Evolutionary conservation across 2,113 vertebrate species (phyloP), one percentile per base, ranked within the genome.

Genomic region (Pelecanus crispus): DNA sequence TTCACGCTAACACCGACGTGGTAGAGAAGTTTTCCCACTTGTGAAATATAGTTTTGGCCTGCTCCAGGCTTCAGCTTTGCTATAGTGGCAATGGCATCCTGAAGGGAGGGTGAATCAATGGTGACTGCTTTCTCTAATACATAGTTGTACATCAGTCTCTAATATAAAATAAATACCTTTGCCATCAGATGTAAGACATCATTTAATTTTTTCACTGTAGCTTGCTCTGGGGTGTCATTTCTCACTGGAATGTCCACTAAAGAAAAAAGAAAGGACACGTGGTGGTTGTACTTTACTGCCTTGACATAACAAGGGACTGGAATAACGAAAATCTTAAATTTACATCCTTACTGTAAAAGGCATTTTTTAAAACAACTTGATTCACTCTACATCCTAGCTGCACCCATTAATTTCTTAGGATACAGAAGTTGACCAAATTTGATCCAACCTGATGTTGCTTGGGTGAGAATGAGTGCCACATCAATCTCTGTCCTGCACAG

Each of bases 1-100:
- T n/a, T 38, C 31, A 22, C 1, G 1, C 22, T 80, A 55, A 36
- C 21, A 40, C 8, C 1, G 1, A 21, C 0, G 0, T 14, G 31
- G 52, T 17, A 38, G 58, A 62, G 14, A 25, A 53, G 45, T 62
- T 53, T 75, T 45, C 50, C 53, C 4, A 4, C 36, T 47, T 66
- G 81, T 73, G 50, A 66, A 73, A 58, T 18, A 38, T 1, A 68
- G 18, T 45, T 70, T 58, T 53, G 11, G 11, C 31, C 56, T 42
- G 29, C 49, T 74, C 9, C n/a, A 47, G 81, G 44, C 72, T 68
- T 74, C 26, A 44, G 63, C 75, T 86, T 58, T 66, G 36, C 45
- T 53, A 1, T 4, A 32, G 20, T 21, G 62, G 49, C 31, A 42
- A 55, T 18, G 36, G 20, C 67, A 34, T 47, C 25, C 67, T 44